phyloP scores from a whole-genome alignment of 1,140 invertebrate species.

The Drosophila triauraria region DNA sequence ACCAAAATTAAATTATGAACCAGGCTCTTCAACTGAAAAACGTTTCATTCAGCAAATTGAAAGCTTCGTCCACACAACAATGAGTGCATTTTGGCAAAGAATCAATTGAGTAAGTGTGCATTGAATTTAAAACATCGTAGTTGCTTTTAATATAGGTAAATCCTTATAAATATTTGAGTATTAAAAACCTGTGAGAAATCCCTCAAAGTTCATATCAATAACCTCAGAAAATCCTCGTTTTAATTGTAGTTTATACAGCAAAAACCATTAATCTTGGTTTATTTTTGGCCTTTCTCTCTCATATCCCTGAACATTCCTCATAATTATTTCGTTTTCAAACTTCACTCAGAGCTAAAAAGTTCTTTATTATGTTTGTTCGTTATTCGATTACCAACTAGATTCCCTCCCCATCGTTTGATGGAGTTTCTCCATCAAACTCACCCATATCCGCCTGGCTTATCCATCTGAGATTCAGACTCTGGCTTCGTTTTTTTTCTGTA shows the following conservation, averaged over 20 bases:
- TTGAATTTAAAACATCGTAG: not conserved
- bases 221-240: not conserved
- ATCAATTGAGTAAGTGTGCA: conserved; percentile 11
- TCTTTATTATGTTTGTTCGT: conserved; percentile 6
- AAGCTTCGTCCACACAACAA: not conserved
- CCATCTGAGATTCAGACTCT: conserved; percentile 6
- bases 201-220: not conserved
- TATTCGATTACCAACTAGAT: conserved; percentile 3
- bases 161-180: not conserved
- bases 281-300: too few relatives aligned
- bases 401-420: not conserved
- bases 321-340: not conserved
- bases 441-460: conserved; percentile 2
- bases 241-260: not conserved
- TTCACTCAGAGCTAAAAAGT: not conserved
- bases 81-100: not conserved
- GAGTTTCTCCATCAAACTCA: not conserved
- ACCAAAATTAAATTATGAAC: conserved; percentile 39
- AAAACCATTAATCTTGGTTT: not conserved
- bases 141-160: not conserved
- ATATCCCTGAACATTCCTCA: not conserved
- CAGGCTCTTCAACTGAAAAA: conserved; percentile 14
- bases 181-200: not conserved
- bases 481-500: not conserved
- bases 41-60: conserved; percentile 14